These are phyloP conservation scores for Cryptotermes secundus DNA, from an alignment of 1,140 invertebrate species.

Conservation along the genomic window DNA sequence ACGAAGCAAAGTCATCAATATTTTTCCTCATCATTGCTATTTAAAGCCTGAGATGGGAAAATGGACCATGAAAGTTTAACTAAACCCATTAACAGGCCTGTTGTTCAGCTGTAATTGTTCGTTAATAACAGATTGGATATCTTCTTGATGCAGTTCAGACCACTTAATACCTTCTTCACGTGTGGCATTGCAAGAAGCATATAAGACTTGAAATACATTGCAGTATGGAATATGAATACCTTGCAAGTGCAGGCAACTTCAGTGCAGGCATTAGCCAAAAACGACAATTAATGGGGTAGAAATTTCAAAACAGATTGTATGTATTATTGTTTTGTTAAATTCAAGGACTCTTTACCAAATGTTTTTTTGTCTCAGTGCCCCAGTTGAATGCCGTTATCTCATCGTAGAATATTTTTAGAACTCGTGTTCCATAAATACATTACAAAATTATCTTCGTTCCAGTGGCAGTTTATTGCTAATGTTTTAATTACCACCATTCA, in stretches of 20 bases:
- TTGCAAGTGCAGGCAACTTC: not conserved
- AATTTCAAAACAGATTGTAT: not conserved
- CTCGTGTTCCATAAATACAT: not conserved
- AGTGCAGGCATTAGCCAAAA: not conserved
- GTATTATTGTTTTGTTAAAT: constrained; percentile 10
- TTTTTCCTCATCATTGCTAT: not conserved
- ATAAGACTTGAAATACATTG: not conserved
- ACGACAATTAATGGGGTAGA: not conserved
- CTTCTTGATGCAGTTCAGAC: not conserved
- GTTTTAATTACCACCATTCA: not conserved
- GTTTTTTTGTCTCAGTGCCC: not conserved
- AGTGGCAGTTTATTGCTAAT: not conserved
- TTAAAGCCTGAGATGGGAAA: not conserved
- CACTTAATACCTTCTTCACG: not conserved
- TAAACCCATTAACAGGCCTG: not conserved
- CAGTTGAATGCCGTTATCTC: not conserved
- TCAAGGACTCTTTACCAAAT: not conserved
- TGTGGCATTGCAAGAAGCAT: not conserved
- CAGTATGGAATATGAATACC: not conserved
- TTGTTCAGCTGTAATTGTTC: constrained; percentile 1
- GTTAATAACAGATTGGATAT: not conserved
- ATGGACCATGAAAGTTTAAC: not conserved
- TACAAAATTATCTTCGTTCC: not conserved
- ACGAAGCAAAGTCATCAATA: not conserved
- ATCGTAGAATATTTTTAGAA: not conserved